These are phyloP conservation scores for Sebastes schlegelii DNA, from an alignment of 2,113 vertebrate genomes.

Conservation along the genomic window DNA sequence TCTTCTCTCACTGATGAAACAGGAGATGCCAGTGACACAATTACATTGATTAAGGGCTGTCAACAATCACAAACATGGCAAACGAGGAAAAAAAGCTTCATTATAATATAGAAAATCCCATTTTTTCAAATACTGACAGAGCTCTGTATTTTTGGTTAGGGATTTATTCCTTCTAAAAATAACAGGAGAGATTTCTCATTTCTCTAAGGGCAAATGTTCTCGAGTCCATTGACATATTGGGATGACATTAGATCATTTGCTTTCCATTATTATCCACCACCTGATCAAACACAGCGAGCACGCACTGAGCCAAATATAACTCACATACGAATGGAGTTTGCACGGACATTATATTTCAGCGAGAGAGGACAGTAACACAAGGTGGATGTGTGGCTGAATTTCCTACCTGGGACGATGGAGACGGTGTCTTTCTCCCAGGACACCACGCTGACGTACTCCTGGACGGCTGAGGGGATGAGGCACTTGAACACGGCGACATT, in stretches of 20 bases:
- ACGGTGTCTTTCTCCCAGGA: slow-evolving; percentile 99
- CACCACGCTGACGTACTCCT: slow-evolving; percentile 98
- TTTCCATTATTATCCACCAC: slow-evolving; percentile 43
- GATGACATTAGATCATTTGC: slow-evolving; percentile 48
- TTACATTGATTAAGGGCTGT: slow-evolving; percentile 57
- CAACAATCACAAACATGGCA: slow-evolving; percentile 34
- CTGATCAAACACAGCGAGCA: slow-evolving; percentile 51
- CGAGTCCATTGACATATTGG: slow-evolving; percentile 30
- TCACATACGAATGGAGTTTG: neutral
- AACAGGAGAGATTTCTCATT: slow-evolving; percentile 11
- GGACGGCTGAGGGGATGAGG: slow-evolving; percentile 98
- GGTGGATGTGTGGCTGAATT: neutral
- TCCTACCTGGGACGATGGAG: slow-evolving; percentile 96
- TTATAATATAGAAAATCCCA: slow-evolving; percentile 12
- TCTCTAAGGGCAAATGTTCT: slow-evolving; percentile 11
- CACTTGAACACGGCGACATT: slow-evolving; percentile 99
- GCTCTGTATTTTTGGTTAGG: neutral
- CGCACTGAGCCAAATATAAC: slow-evolving; percentile 15
- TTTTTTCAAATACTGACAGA: slow-evolving; percentile 16
- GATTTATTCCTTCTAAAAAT: slow-evolving; percentile 25
- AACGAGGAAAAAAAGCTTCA: slow-evolving; percentile 14
- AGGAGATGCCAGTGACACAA: slow-evolving; percentile 44
- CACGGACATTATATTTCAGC: slow-evolving; percentile 20
- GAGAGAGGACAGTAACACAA: neutral
- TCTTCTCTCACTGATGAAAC: slow-evolving; percentile 57